A percentile compares a stretch with the other conserved stretches of the same genome.
Conservation (phyloP, 2,888 invertebrate genomes). For the Cephalotes varians region DNA sequence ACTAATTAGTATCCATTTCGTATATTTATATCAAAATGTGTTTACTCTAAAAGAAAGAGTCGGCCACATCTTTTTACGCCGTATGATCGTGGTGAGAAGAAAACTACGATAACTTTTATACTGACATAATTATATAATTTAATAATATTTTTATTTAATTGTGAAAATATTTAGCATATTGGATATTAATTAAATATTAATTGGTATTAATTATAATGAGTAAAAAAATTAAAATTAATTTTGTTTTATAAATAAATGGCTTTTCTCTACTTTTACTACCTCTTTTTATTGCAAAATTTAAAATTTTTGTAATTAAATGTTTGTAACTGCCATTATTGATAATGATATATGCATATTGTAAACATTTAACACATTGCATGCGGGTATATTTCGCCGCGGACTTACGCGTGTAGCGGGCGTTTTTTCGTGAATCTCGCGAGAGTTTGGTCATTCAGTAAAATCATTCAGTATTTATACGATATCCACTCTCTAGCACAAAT, state of each 20-base stretch:
- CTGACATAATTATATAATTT: neutral
- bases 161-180: neutral
- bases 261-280: neutral
- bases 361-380: no score
- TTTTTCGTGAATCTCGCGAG: no score
- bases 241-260: neutral
- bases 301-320: slow-evolving; percentile 1
- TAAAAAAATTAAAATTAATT: neutral
- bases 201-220: neutral
- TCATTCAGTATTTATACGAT: no score
- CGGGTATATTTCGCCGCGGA: no score
- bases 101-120: neutral
- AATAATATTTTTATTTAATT: neutral
- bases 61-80: slow-evolving; percentile 8
- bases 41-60: slow-evolving; percentile 43
- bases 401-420: no score
- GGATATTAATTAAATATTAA: neutral
- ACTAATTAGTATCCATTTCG: slow-evolving; percentile 75
- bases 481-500: no score
- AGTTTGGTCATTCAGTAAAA: no score
- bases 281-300: neutral
- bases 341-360: neutral
- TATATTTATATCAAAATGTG: slow-evolving; percentile 64
- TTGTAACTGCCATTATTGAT: neutral
- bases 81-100: neutral